phyloP scores from a whole-genome alignment of 2,888 invertebrate species.

The Alviniconcha strummeri region DNA sequence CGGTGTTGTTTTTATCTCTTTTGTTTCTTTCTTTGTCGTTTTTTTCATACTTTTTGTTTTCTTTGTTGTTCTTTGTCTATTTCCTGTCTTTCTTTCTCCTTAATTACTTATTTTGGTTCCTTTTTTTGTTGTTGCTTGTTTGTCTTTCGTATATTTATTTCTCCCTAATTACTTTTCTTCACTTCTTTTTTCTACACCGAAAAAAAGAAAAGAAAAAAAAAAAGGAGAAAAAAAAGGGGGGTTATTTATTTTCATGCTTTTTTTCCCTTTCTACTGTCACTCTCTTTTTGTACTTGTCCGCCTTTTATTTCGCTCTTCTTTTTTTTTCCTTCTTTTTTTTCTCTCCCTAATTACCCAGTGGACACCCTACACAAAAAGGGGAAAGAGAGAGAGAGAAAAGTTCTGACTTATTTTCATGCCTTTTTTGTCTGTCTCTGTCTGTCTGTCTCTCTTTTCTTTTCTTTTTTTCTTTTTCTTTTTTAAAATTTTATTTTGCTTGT shows the following conservation, averaged over 20 bases:
- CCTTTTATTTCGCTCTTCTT: not conserved
- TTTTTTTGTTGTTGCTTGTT: not conserved
- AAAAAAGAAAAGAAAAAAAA: no score
- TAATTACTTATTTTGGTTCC: not conserved
- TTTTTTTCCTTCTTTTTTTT: not conserved
- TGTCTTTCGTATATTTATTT: not conserved
- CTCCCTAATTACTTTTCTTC: not conserved
- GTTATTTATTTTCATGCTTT: not conserved
- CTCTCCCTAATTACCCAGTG: not conserved
- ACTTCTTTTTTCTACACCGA: no score
- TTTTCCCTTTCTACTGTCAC: no score
- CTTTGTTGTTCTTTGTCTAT: not conserved
- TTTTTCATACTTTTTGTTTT: not conserved
- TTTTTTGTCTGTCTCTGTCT: no score
- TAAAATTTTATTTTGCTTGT: no score
- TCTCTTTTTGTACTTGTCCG: not conserved
- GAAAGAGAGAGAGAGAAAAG: not conserved
- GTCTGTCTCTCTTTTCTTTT: no score
- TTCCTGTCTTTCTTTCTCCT: not conserved
- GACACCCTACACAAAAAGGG: not conserved
- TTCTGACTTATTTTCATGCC: not conserved
- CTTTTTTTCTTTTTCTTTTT: no score
- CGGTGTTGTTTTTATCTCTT: no score
- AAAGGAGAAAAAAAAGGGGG: no score
- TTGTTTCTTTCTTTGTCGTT: not conserved